Percentiles rank a stretch among this genome's conserved stretches.
phyloP scores from a whole-genome alignment of 2,113 vertebrate species.

The Cricetomys ansorgei region DNA sequence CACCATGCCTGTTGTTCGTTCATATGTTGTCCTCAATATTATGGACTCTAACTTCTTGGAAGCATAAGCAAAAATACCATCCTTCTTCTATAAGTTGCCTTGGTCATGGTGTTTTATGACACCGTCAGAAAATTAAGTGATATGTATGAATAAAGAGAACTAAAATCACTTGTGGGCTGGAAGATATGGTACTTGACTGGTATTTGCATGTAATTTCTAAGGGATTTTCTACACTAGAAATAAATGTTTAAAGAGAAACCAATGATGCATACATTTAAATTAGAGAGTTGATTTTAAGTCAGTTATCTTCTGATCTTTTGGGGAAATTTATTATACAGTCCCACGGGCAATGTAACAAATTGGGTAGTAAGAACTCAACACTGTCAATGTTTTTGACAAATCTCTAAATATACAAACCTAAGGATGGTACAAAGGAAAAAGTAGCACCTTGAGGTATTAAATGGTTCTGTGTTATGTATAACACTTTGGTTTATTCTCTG shows the following conservation, averaged over 20 bases:
- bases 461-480: neutral
- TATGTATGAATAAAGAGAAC: neutral
- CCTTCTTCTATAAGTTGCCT: neutral
- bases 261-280: neutral
- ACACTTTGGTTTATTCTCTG: neutral
- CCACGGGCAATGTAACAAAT: neutral
- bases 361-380: neutral
- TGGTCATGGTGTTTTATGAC: neutral
- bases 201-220: neutral
- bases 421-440: neutral
- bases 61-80: neutral
- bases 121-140: neutral
- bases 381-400: neutral
- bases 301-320: neutral
- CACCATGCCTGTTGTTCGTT: neutral
- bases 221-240: neutral
- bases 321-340: neutral
- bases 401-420: neutral
- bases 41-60: neutral
- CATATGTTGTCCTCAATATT: neutral
- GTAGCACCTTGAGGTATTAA: neutral
- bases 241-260: neutral
- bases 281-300: neutral
- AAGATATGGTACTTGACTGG: neutral
- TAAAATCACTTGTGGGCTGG: neutral